Conservation (phyloP, 2,797 vertebrate species). For the Typhlichthys subterraneus region DNA sequence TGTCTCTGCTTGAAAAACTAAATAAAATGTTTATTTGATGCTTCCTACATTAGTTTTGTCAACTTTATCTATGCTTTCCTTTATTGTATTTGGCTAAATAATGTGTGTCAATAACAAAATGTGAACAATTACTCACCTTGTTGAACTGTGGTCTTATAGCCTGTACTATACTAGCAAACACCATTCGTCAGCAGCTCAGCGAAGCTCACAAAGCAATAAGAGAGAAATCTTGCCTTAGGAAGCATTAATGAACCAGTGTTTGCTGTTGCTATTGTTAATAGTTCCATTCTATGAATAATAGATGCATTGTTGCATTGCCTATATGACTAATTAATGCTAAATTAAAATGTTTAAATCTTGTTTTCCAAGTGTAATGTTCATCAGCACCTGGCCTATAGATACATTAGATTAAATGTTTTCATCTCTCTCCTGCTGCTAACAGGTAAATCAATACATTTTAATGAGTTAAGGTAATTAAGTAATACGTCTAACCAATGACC, state of each 20-base stretch:
- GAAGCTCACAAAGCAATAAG: not conserved
- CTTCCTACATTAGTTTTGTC: too few relatives aligned
- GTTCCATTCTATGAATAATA: constrained; percentile 48
- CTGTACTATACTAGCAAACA: constrained; percentile 36
- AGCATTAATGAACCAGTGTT: constrained; percentile 12
- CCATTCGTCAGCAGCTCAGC: constrained; percentile 48
- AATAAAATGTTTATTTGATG: too few relatives aligned
- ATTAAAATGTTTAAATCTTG: not conserved
- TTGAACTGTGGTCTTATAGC: not conserved
- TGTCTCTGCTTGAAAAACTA: too few relatives aligned
- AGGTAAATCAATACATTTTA: constrained; percentile 37
- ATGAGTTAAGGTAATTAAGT: constrained; percentile 36
- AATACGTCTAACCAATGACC: constrained; percentile 29
- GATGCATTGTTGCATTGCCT: constrained; percentile 38
- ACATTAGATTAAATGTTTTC: constrained; percentile 3
- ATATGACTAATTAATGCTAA: constrained; percentile 47
- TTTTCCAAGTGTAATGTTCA: constrained; percentile 15
- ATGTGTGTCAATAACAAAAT: too few relatives aligned
- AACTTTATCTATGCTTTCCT: too few relatives aligned
- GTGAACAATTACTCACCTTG: not conserved
- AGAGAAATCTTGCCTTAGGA: constrained; percentile 19
- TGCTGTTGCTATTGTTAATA: constrained; percentile 13
- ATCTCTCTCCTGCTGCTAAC: not conserved
- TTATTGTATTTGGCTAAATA: too few relatives aligned
- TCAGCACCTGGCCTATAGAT: not conserved